Conservation (phyloP, 2,113 vertebrate species). For the Tautogolabrus adspersus region DNA sequence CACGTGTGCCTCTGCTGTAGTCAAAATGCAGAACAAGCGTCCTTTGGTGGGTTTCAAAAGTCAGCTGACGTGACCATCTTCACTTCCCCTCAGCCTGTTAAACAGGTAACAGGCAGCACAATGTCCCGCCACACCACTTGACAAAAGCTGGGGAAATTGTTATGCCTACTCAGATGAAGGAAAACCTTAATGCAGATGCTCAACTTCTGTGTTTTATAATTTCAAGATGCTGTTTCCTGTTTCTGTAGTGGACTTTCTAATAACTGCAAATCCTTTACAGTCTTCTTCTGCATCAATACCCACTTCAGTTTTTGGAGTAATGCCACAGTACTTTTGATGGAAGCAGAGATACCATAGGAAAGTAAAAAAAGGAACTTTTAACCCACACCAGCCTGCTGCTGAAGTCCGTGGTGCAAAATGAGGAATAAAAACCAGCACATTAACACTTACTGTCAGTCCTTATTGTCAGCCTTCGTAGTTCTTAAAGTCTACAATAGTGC, state of each 20-base stretch:
- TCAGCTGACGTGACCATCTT: slow-evolving; percentile 15
- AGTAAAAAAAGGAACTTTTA: slow-evolving; percentile 17
- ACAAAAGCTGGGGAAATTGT: background rate
- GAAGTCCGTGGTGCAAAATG: background rate
- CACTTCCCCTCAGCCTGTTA: slow-evolving; percentile 9
- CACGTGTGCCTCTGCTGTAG: background rate
- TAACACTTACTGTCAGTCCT: background rate
- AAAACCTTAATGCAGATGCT: background rate
- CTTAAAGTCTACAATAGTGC: no score
- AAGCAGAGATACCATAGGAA: slow-evolving; percentile 19
- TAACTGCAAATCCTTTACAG: background rate
- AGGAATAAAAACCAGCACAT: slow-evolving; percentile 33
- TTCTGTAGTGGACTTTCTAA: background rate
- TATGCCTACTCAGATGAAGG: background rate
- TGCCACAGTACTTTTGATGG: background rate
- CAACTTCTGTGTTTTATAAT: background rate
- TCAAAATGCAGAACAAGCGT: slow-evolving; percentile 18
- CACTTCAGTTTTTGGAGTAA: slow-evolving; percentile 10
- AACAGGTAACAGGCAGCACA: background rate
- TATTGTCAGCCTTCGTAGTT: background rate
- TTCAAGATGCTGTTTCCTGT: background rate
- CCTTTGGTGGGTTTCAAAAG: background rate
- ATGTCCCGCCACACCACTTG: background rate
- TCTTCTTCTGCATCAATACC: background rate
- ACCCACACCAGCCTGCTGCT: slow-evolving; percentile 2